Evolutionary conservation across 2,888 invertebrate species (phyloP).

Genomic region (Sipha maydis): DNA sequence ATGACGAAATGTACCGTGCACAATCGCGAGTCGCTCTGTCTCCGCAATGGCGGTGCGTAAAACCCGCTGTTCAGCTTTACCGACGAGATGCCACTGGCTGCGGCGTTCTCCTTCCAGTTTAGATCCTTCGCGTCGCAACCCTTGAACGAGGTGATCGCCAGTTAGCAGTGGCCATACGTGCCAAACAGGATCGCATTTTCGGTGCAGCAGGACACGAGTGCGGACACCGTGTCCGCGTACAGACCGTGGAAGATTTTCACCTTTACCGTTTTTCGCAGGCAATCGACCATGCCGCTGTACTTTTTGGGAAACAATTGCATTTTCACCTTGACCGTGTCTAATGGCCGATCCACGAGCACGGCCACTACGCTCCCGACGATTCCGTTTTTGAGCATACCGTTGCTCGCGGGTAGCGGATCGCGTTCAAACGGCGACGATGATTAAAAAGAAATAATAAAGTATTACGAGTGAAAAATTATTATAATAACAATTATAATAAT

Average conservation of each 20-base stretch:
- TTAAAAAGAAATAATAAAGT: too few species aligned
- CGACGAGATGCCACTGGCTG: slow-evolving; percentile 92
- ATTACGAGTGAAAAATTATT: too few species aligned
- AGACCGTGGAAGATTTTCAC: slow-evolving; percentile 89
- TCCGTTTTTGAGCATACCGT: slow-evolving; percentile 72
- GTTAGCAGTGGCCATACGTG: slow-evolving; percentile 93
- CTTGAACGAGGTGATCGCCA: slow-evolving; percentile 71
- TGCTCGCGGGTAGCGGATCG: too few species aligned
- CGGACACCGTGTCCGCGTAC: slow-evolving; percentile 94
- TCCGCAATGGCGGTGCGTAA: too few species aligned
- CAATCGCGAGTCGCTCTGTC: too few species aligned
- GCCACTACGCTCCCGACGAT: slow-evolving; percentile 92
- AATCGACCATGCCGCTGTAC: slow-evolving; percentile 87
- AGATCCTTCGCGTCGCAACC: slow-evolving; percentile 70
- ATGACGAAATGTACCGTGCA: too few species aligned
- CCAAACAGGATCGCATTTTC: slow-evolving; percentile 98
- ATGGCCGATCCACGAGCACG: slow-evolving; percentile 96
- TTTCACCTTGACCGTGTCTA: slow-evolving; percentile 99
- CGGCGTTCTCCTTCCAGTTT: slow-evolving; percentile 81
- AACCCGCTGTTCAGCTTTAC: too few species aligned
- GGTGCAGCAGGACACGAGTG: slow-evolving; percentile 93
- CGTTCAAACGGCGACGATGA: too few species aligned
- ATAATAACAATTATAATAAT: too few species aligned
- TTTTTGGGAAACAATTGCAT: slow-evolving; percentile 96
- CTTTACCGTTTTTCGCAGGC: slow-evolving; percentile 83